Evolutionary conservation across 2,113 vertebrate genomes (phyloP), one percentile per base, ranked within the genome.

Genomic region (Crotalus tigris): DNA sequence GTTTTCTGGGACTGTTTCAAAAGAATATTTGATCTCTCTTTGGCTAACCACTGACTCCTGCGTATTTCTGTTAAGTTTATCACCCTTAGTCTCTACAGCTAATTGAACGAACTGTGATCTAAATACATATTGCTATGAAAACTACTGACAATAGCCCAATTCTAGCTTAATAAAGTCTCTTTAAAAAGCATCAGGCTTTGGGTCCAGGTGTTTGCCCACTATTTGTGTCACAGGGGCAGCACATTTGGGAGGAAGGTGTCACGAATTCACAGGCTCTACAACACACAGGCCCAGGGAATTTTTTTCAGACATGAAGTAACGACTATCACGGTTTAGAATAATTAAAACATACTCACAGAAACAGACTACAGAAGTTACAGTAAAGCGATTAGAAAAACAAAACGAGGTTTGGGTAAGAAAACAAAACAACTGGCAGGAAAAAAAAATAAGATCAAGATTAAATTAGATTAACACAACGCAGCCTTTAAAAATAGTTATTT

Each of bases 291-390:
- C 29, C 4, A 90, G 89, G 39, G 59, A 53, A 29, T 39, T 91
- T 93, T 5, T 92, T 55, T 39, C 39, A 92, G 49, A 91, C 33
- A 29, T 2, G 29, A 86, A 51, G 33, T 3, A 51, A 21, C 64
- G 91, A 4, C 0, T 53, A 94, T n/a, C 29, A 94, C 29, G 94
- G 55, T 57, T 94, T 93, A 93, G 92, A 95, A 59, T 86, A 81
- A 81, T 39, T 81, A 92, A 96, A 96, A 95, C 75, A 95, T 98
- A 98, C 97, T 98, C 97, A 98, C 98, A 96, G 97, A 97, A 94
- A 98, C 92, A 94, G 97, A 97, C 97, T 98, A 97, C 57, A 93
- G 96, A 94, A 96, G 94, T 96, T 95, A 95, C 93, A 92, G 95
- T 96, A 95, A 94, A 94, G 96, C 96, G 94, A 94, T 96, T 89